Evolutionary conservation across 1,140 invertebrate species (phyloP), one percentile per base, ranked within the genome.

Genomic region (Drosophila obscura): DNA sequence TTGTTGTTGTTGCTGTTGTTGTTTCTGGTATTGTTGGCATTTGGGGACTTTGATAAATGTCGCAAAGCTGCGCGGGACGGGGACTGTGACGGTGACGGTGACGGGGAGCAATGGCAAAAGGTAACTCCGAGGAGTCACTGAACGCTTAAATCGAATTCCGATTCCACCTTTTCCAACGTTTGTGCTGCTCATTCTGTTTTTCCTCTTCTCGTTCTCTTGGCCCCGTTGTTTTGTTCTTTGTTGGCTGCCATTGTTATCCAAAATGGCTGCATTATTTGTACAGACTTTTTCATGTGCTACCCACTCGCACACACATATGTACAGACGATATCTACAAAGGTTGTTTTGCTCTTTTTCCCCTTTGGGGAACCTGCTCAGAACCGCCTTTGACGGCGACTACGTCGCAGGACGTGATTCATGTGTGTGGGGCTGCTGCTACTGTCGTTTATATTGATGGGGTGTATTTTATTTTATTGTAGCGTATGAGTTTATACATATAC

Each of bases 211-310:
- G 43, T 61, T 43, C 26, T 51, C 62, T 26, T 13, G 43, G 22
- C 16, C 58, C 51, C 73, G 62, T 78, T 80, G 67, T 56, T 63
- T 51, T 82, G 71, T 78, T 68, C 76, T 87, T 87, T 83, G 79
- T 89, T 80, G 77, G 74, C 64, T 68, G 80, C 84, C 76, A 88
- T 83, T 88, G 64, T 80, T 89, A 80, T 80, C 73, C 83, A 88
- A 88, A 88, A 88, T 89, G 83, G 84, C 83, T 83, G 83, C 76
- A 89, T 89, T 88, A 84, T 88, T 89, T 88, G 83, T 88, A 89
- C 84, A 71, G 63, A 71, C 68, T 73, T 77, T 77, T 87, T 82
- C 59, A 58, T 74, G 65, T 63, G 52, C 55, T 61, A 77, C 59
- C 28, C 49, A 50, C 51, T 57, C 31, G 24, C 22, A 50, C 44